phyloP scores from a whole-genome alignment of 35 echinoderm and acorn worm species.

The Heliocidaris erythrogramma region DNA sequence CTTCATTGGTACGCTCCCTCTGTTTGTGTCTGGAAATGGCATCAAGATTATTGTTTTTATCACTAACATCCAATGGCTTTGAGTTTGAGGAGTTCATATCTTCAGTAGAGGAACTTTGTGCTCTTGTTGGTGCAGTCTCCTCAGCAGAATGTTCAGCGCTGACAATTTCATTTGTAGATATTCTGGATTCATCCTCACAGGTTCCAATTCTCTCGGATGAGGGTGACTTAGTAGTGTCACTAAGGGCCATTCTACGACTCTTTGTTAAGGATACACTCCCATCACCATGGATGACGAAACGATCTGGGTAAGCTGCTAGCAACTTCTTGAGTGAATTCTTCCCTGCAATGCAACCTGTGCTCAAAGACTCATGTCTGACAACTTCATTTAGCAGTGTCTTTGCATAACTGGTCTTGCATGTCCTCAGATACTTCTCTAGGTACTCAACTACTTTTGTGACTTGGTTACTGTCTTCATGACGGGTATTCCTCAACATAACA shows the following conservation, averaged over 20 bases:
- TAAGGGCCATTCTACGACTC: neutral
- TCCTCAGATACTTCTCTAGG: neutral
- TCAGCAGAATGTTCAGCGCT: neutral
- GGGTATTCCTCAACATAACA: neutral
- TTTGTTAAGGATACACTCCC: neutral
- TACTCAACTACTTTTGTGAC: neutral
- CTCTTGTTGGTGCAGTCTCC: neutral
- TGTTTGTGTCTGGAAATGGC: neutral
- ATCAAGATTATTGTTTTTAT: neutral
- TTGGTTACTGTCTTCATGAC: neutral
- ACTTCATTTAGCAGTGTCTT: neutral
- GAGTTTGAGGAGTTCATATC: neutral
- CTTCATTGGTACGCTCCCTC: neutral
- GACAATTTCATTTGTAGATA: neutral
- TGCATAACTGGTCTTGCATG: neutral
- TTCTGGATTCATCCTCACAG: neutral
- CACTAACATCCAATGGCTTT: neutral
- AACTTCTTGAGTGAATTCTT: neutral
- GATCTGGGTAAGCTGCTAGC: neutral
- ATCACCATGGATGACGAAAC: neutral
- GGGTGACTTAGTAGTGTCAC: neutral
- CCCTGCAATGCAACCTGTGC: neutral
- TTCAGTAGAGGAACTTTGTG: neutral
- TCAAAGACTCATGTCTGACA: conserved; percentile 9
- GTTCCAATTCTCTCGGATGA: neutral